Percentiles rank a stretch among this genome's conserved stretches.
Conservation (phyloP, 2,113 vertebrate species). For the Ameiurus melas region DNA sequence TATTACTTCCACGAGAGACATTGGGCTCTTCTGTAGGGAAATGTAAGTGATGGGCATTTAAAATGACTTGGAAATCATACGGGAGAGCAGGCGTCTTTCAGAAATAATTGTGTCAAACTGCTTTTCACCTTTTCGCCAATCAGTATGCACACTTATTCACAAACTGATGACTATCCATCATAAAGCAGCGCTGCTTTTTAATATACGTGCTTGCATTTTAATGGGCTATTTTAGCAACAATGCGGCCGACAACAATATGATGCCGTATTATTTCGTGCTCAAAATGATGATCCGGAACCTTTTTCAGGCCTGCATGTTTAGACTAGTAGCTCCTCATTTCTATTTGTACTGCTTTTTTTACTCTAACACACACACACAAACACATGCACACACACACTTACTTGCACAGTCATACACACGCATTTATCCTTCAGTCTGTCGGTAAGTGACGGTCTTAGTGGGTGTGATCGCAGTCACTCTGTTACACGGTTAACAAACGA, state of each 20-base stretch:
- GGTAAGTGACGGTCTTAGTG: slow-evolving; percentile 63
- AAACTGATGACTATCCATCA: slow-evolving; percentile 71
- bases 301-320: slow-evolving; percentile 52
- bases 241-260: slow-evolving; percentile 71
- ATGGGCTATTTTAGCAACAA: slow-evolving; percentile 76
- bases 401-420: slow-evolving; percentile 10
- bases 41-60: slow-evolving; percentile 78
- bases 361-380: not conserved
- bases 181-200: slow-evolving; percentile 74
- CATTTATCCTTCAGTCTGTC: slow-evolving; percentile 45
- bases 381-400: not conserved
- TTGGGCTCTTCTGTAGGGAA: slow-evolving; percentile 72
- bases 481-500: slow-evolving; percentile 67
- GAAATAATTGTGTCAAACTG: slow-evolving; percentile 80
- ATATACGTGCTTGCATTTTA: slow-evolving; percentile 81
- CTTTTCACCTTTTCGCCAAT: slow-evolving; percentile 80
- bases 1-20: slow-evolving; percentile 76
- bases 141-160: slow-evolving; percentile 78
- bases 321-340: slow-evolving; percentile 40
- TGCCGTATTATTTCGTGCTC: slow-evolving; percentile 65
- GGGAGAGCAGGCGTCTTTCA: slow-evolving; percentile 71
- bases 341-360: slow-evolving; percentile 40
- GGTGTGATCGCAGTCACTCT: slow-evolving; percentile 67
- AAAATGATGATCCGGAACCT: slow-evolving; percentile 69
- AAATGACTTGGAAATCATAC: slow-evolving; percentile 77